Conservation (phyloP, 1,140 invertebrate genomes). For the Aphelinus certus region DNA sequence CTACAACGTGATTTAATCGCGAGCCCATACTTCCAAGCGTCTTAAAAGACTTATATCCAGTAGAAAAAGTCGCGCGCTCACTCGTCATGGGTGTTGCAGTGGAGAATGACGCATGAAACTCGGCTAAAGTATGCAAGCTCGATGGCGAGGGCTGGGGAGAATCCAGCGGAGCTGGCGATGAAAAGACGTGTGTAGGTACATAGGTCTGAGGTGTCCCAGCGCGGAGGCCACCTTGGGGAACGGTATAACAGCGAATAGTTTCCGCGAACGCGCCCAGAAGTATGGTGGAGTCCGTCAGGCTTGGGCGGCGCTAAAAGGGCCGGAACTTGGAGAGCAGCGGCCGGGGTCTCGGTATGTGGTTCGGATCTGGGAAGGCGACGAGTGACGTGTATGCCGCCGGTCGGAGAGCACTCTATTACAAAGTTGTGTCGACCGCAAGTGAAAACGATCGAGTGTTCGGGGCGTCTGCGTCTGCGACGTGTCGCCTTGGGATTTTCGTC, state of each 20-base stretch:
- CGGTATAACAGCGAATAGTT: conserved; percentile 34
- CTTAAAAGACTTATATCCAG: no score
- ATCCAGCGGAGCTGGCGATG: background rate
- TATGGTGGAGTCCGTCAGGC: conserved; percentile 28
- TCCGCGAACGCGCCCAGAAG: conserved; percentile 15
- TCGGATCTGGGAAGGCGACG: no score
- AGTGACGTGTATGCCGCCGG: no score
- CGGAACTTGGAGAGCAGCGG: conserved; percentile 20
- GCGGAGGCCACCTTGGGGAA: conserved; percentile 14
- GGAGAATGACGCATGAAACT: no score
- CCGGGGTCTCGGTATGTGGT: background rate
- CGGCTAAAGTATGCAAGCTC: no score
- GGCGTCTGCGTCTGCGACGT: background rate
- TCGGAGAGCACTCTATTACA: conserved; percentile 19
- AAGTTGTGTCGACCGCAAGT: conserved; percentile 32
- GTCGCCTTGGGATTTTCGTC: conserved; percentile 15
- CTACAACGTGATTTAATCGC: no score
- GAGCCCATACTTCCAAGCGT: no score
- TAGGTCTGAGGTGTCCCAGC: background rate
- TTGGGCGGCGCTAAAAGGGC: conserved; percentile 36
- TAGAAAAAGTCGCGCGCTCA: no score
- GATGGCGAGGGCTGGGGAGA: background rate
- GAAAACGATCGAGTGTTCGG: conserved; percentile 36
- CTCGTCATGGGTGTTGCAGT: no score
- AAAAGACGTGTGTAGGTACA: background rate